phyloP scores from a whole-genome alignment of 2,113 vertebrate genomes.

The Psilopogon haemacephalus region DNA sequence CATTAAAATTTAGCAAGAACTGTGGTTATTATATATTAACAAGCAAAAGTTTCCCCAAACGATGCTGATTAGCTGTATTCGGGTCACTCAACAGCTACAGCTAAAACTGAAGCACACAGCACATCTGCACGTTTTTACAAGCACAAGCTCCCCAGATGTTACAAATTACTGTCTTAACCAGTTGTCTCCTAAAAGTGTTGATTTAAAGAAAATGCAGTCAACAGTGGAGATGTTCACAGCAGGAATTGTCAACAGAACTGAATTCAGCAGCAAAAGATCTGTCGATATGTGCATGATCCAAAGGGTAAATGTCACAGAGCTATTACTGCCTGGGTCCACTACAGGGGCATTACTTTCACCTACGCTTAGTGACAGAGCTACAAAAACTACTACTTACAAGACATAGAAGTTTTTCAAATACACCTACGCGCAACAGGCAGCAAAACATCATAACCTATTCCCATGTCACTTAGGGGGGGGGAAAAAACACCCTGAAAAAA shows the following conservation, averaged over 20 bases:
- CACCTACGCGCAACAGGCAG: slow-evolving; percentile 23
- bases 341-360: background rate
- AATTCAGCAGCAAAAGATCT: slow-evolving; percentile 14
- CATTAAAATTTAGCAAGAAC: background rate
- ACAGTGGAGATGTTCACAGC: slow-evolving; percentile 64
- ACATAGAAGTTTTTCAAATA: background rate
- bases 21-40: background rate
- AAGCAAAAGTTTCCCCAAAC: background rate
- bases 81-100: background rate
- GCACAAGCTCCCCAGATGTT: slow-evolving; percentile 59
- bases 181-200: slow-evolving; percentile 52
- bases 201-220: slow-evolving; percentile 51
- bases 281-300: slow-evolving; percentile 14
- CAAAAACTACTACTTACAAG: background rate
- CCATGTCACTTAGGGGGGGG: background rate
- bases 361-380: background rate
- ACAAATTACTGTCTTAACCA: slow-evolving; percentile 52
- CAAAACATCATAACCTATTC: background rate
- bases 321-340: background rate
- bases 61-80: background rate
- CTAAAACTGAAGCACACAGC: background rate
- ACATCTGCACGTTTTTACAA: slow-evolving; percentile 40
- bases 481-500: too few relatives aligned
- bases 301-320: background rate
- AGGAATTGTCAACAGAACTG: slow-evolving; percentile 62